phyloP scores from a whole-genome alignment of 1,140 invertebrate genomes.

The Heliconius himera region DNA sequence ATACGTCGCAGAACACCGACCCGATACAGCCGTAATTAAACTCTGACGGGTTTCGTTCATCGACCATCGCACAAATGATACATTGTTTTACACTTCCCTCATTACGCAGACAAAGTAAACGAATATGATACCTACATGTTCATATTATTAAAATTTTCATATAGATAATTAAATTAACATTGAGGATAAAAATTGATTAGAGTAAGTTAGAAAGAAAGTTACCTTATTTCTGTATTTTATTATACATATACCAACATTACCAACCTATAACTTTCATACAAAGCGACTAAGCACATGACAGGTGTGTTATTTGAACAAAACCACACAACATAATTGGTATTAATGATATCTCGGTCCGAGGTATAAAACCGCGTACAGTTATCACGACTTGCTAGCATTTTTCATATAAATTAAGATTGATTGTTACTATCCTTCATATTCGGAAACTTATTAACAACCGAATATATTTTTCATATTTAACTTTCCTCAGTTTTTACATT shows the following conservation, averaged over 20 bases:
- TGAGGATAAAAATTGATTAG: too few species aligned
- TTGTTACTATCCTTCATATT: not conserved
- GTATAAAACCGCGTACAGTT: not conserved
- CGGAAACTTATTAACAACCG: not conserved
- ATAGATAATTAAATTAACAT: too few species aligned
- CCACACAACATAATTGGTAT: constrained; percentile 28
- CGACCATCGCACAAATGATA: too few species aligned
- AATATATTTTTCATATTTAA: constrained; percentile 3
- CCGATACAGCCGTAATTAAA: constrained; percentile 57
- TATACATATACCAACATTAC: too few species aligned
- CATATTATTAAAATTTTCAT: too few species aligned
- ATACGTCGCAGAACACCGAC: constrained; percentile 49
- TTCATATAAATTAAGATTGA: constrained; percentile 32
- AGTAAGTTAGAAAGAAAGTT: too few species aligned
- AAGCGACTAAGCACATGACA: not conserved
- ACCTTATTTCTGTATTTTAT: too few species aligned
- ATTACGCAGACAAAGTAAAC: too few species aligned
- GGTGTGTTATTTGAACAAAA: constrained; percentile 16
- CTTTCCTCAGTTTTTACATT: too few species aligned
- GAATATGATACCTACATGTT: too few species aligned
- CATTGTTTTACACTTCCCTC: too few species aligned
- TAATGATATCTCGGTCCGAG: constrained; percentile 26
- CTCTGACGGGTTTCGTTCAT: constrained; percentile 48
- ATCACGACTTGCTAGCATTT: not conserved
- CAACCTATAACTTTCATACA: too few species aligned